Conservation (phyloP, 2,888 invertebrate genomes). For the Rhagophthalmus giganteus region DNA sequence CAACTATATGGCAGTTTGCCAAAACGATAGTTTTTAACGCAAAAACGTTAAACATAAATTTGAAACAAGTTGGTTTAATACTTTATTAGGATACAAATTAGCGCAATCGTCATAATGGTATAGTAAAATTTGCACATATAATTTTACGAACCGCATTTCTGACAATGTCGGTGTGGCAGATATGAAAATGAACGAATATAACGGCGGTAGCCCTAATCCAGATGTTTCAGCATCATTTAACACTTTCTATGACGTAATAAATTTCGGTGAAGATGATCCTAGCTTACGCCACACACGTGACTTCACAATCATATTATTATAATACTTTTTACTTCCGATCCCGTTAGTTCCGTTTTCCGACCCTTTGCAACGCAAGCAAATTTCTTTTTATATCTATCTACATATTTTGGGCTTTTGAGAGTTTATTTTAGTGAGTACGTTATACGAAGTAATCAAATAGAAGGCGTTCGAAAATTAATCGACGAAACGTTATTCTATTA, state of each 20-base stretch:
- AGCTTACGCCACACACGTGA: conserved; percentile 32
- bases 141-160: conserved; percentile 20
- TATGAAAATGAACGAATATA: conserved; percentile 32
- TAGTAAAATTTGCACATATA: background rate
- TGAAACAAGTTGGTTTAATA: no score
- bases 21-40: no score
- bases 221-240: conserved; percentile 41
- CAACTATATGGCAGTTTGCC: no score
- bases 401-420: no score
- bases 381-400: no score
- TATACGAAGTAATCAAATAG: no score
- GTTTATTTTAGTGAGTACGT: no score
- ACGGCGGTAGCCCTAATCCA: conserved; percentile 36
- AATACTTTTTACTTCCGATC: conserved; percentile 24
- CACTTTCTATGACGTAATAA: conserved; percentile 38
- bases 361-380: conserved; percentile 4
- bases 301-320: conserved; percentile 28
- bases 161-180: conserved; percentile 18
- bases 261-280: conserved; percentile 35
- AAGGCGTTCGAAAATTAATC: no score
- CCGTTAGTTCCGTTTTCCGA: conserved; percentile 6
- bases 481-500: background rate
- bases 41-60: no score
- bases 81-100: no score
- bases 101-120: no score